A percentile compares a stretch with the other conserved stretches of the same genome.
Conservation (phyloP, 1,140 invertebrate genomes). For the Adoxophyes honmai region DNA sequence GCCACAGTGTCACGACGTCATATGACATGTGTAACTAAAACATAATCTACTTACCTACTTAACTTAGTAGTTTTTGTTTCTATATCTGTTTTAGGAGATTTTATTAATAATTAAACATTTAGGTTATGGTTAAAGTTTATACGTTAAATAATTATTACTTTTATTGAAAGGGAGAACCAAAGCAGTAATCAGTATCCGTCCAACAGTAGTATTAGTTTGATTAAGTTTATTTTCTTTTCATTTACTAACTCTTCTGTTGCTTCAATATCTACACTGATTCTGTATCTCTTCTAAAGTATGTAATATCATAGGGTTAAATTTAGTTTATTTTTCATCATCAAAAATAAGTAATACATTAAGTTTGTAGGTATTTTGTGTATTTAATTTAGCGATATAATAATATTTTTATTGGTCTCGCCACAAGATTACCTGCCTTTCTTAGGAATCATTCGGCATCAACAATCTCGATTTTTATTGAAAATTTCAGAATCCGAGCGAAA, state of each 20-base stretch:
- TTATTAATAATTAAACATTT: constrained; percentile 22
- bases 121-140: constrained; percentile 21
- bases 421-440: too few species aligned
- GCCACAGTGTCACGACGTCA: too few species aligned
- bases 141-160: constrained; percentile 16
- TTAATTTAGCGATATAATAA: not conserved
- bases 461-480: too few species aligned
- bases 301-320: not conserved
- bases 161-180: constrained; percentile 51
- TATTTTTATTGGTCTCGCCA: not conserved
- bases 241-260: not conserved
- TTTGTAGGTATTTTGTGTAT: constrained; percentile 2
- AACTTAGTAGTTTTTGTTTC: constrained; percentile 7
- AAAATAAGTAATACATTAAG: constrained; percentile 1
- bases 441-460: too few species aligned
- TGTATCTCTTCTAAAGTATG: not conserved
- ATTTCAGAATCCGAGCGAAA: too few species aligned
- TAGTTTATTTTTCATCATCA: constrained; percentile 15
- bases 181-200: constrained; percentile 75
- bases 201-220: constrained; percentile 46
- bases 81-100: constrained; percentile 23
- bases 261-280: constrained; percentile 2
- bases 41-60: too few species aligned
- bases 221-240: constrained; percentile 42
- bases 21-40: too few species aligned